Percentiles rank a stretch among this genome's conserved stretches.
These are phyloP conservation scores for Pemphigus obesinymphae DNA, from an alignment of 1,140 invertebrate genomes.

Conservation along the genomic window DNA sequence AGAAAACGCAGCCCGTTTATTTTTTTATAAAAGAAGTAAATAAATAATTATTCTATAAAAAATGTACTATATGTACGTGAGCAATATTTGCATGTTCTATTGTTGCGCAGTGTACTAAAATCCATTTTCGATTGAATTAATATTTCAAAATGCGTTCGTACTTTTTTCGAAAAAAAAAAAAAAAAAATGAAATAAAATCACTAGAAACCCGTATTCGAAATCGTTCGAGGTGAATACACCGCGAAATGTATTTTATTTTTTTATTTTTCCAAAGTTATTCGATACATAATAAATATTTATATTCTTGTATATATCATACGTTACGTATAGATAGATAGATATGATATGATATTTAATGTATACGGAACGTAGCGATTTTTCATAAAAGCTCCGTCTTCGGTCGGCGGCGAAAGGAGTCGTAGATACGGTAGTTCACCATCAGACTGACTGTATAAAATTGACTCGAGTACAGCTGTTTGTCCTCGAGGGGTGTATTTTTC, in stretches of 20 bases:
- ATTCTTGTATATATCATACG: background rate
- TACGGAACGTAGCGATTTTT: constrained; percentile 31
- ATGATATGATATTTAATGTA: constrained; percentile 13
- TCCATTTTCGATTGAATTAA: background rate
- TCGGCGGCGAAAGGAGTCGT: background rate
- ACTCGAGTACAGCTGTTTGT: constrained; percentile 21
- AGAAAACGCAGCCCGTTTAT: background rate
- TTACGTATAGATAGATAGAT: background rate
- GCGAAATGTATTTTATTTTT: too few species aligned
- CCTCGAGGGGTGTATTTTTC: too few species aligned
- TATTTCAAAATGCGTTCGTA: background rate
- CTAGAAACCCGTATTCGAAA: background rate
- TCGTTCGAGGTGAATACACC: too few species aligned
- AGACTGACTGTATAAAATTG: constrained; percentile 16
- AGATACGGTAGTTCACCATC: background rate
- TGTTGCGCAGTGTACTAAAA: background rate
- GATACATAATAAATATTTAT: constrained; percentile 27
- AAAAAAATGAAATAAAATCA: too few species aligned
- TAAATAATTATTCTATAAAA: background rate
- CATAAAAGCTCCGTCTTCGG: constrained; percentile 17
- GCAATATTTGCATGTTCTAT: background rate
- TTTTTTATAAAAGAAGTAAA: background rate
- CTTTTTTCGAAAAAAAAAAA: background rate
- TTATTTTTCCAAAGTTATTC: background rate
- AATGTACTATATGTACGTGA: background rate